phyloP scores from a whole-genome alignment of 2,888 invertebrate genomes.

The Spodoptera picta region DNA sequence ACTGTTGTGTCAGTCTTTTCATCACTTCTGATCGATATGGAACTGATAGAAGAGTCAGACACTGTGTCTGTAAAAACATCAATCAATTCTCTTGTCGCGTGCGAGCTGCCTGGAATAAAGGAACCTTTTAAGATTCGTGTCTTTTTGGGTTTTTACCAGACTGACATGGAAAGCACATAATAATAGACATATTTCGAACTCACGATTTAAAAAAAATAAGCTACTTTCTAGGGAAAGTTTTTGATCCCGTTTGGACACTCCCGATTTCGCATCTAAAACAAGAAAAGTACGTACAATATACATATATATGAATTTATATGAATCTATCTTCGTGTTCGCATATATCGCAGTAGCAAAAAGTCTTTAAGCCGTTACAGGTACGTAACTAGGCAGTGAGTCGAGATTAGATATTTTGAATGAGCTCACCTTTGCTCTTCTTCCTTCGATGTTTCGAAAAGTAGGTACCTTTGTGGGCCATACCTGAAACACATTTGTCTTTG shows the following conservation, averaged over 20 bases:
- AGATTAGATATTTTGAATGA: too few species aligned
- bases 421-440: background rate
- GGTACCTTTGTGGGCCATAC: conserved; percentile 3
- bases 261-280: conserved; percentile 6
- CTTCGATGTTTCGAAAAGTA: background rate
- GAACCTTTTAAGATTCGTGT: too few species aligned
- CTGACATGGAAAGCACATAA: too few species aligned
- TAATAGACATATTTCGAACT: conserved; percentile 3
- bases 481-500: conserved; percentile 12
- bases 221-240: conserved; percentile 23
- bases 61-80: conserved; percentile 5
- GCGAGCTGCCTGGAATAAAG: conserved; percentile 17
- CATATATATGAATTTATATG: too few species aligned
- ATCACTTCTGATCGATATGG: conserved; percentile 33
- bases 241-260: background rate
- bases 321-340: too few species aligned
- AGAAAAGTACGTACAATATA: background rate
- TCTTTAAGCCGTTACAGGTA: too few species aligned
- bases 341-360: too few species aligned
- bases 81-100: background rate
- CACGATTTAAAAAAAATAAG: conserved; percentile 17
- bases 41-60: conserved; percentile 22
- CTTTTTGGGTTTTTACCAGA: too few species aligned
- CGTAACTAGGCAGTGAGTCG: too few species aligned
- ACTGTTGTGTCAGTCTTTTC: conserved; percentile 63